Percentiles rank a stretch among this genome's conserved stretches.
Evolutionary conservation across 2,888 invertebrate genomes (phyloP).

Genomic region (Lasioglossum zephyrum): DNA sequence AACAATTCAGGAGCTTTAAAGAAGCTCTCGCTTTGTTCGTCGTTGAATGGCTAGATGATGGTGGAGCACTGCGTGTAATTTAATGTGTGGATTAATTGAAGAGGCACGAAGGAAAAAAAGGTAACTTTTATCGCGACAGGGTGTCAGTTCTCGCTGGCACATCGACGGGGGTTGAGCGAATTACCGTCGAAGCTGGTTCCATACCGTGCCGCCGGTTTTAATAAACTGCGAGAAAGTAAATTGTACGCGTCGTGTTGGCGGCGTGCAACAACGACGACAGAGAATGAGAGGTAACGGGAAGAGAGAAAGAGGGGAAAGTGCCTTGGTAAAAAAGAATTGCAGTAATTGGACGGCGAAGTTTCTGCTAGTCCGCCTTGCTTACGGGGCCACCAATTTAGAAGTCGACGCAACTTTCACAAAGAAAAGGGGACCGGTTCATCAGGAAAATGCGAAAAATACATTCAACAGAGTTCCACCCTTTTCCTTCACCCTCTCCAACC

Average conservation of each 20-base stretch:
- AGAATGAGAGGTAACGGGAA: background rate
- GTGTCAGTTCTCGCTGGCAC: background rate
- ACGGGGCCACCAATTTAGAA: conserved; percentile 1
- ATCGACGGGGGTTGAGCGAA: background rate
- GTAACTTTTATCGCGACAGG: background rate
- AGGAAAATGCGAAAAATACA: conserved; percentile 33
- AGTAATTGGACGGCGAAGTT: conserved; percentile 24
- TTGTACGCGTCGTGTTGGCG: background rate
- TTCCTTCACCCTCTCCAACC: background rate
- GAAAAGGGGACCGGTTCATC: conserved; percentile 14
- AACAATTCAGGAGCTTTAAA: background rate
- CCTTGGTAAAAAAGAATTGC: conserved; percentile 3
- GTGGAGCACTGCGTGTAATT: background rate
- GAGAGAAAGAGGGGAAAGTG: background rate
- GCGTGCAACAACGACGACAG: conserved; percentile 2
- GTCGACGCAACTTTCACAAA: conserved; percentile 13
- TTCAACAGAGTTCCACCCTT: background rate
- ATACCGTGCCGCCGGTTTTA: background rate
- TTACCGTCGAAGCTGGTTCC: background rate
- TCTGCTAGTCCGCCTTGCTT: conserved; percentile 19
- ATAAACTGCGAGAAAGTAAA: conserved; percentile 6
- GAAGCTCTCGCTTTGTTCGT: background rate
- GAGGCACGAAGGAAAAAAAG: background rate
- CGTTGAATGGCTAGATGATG: background rate
- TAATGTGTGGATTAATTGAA: background rate